Percentiles rank a stretch among this genome's conserved stretches.
Evolutionary conservation across 1,140 invertebrate species (phyloP).

Genomic region (Octopus sinensis): DNA sequence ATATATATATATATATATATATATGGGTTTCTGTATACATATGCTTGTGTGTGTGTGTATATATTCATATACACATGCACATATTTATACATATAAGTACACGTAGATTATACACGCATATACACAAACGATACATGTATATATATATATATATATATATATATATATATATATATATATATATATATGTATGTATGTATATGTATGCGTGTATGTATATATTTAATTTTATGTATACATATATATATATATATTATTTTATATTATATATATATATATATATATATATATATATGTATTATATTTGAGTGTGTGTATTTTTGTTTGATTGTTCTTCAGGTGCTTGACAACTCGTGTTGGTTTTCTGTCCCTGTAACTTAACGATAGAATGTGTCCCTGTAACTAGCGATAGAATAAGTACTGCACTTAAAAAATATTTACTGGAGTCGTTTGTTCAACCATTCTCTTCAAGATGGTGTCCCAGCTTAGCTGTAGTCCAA

Average conservation of each 20-base stretch:
- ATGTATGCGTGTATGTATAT: neutral
- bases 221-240: neutral
- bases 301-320: no score
- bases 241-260: conserved; percentile 5
- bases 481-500: no score
- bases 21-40: neutral
- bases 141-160: neutral
- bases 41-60: neutral
- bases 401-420: no score
- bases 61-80: neutral
- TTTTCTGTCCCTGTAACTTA: no score
- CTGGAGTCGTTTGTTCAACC: no score
- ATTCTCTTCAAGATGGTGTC: no score
- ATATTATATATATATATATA: no score
- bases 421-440: no score
- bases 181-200: neutral
- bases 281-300: no score
- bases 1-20: neutral
- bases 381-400: no score
- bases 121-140: neutral
- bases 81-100: neutral
- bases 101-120: neutral
- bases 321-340: no score
- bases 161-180: conserved; percentile 5
- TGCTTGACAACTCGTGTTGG: no score